Percentiles rank a stretch among this genome's conserved stretches.
These are phyloP conservation scores for Andrena praecox DNA, from an alignment of 2,888 invertebrate species.

Conservation along the genomic window DNA sequence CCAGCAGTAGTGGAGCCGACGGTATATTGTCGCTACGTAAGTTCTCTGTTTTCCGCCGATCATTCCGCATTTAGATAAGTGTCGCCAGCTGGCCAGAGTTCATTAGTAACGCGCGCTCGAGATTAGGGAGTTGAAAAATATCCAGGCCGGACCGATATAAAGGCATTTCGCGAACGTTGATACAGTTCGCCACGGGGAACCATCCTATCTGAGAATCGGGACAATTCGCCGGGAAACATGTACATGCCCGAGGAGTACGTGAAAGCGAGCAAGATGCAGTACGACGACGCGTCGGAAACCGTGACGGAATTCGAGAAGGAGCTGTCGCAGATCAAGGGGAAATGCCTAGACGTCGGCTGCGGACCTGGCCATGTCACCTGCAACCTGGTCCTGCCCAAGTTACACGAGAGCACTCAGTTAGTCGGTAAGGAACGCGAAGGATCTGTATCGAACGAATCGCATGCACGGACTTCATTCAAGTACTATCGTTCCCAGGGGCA, in stretches of 20 bases:
- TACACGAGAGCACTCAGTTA: constrained; percentile 82
- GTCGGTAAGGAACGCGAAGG: constrained; percentile 75
- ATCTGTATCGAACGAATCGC: constrained; percentile 65
- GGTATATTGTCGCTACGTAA: constrained; percentile 33
- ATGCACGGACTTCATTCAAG: too few species aligned
- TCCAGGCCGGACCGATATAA: too few species aligned
- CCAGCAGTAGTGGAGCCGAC: constrained; percentile 73
- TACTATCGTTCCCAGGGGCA: constrained; percentile 85
- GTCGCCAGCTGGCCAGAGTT: too few species aligned
- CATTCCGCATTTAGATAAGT: too few species aligned
- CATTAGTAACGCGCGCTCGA: too few species aligned
- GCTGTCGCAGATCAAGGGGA: constrained; percentile 79
- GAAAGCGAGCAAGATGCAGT: constrained; percentile 89
- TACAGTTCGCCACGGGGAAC: too few species aligned
- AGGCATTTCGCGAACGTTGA: too few species aligned
- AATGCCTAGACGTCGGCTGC: constrained; percentile 89
- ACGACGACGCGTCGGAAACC: constrained; percentile 88
- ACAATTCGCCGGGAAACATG: constrained; percentile 66
- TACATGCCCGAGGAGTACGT: constrained; percentile 86
- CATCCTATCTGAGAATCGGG: too few species aligned
- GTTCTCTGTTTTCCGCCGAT: background rate
- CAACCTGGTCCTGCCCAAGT: constrained; percentile 87
- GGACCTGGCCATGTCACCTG: constrained; percentile 90
- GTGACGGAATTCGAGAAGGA: constrained; percentile 87
- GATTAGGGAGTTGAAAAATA: too few species aligned